phyloP scores from a whole-genome alignment of 2,113 vertebrate species.

The Gila orcuttii region DNA sequence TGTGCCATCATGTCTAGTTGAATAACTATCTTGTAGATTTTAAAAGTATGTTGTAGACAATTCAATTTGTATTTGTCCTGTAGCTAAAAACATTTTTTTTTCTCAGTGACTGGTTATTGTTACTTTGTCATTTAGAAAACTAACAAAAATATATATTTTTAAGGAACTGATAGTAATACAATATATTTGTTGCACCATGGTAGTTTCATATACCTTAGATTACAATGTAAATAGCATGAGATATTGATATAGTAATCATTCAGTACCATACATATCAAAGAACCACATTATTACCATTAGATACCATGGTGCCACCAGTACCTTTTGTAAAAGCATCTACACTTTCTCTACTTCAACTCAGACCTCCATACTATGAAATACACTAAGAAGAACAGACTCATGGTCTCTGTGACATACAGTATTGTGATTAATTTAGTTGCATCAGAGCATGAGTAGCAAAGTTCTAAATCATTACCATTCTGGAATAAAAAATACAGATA shows the following conservation, averaged over 20 bases:
- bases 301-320: neutral
- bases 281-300: neutral
- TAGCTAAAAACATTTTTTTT: neutral
- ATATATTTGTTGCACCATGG: neutral
- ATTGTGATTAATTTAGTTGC: neutral
- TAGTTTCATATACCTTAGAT: too few species aligned
- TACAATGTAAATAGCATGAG: neutral
- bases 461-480: neutral
- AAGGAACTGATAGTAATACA: neutral
- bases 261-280: neutral
- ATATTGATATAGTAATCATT: neutral
- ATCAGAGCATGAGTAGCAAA: neutral
- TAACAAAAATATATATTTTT: too few species aligned
- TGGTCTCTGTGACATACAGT: neutral
- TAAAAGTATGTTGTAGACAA: constrained; percentile 17
- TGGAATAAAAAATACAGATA: neutral
- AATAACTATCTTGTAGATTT: constrained; percentile 17
- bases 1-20: constrained; percentile 11
- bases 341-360: too few species aligned
- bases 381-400: neutral
- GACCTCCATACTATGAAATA: neutral
- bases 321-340: neutral
- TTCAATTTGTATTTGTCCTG: neutral
- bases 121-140: neutral
- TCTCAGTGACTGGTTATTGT: neutral